A percentile compares a stretch with the other conserved stretches of the same genome.
Evolutionary conservation across 53 echinoderm and acorn worm genomes (phyloP).

Genomic region (Echinarachnius parma): DNA sequence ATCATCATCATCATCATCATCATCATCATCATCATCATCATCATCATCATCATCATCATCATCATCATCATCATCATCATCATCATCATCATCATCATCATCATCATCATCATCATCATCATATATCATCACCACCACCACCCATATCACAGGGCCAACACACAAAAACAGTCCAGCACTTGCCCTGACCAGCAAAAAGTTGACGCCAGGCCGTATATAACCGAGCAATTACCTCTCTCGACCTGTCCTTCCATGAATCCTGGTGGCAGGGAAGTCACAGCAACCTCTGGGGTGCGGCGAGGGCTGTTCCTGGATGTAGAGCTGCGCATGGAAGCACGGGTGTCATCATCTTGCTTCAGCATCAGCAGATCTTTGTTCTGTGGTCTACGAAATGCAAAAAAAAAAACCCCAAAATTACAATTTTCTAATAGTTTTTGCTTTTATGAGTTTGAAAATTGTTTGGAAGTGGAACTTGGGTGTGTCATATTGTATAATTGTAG

Average conservation of each 20-base stretch:
- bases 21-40: constrained; percentile 37
- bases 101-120: constrained; percentile 45
- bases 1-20: constrained; percentile 46
- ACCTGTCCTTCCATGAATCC: constrained; percentile 80
- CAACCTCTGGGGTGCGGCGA: constrained; percentile 76
- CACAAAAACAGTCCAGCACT: no score
- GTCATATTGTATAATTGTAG: no score
- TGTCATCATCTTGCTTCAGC: not conserved
- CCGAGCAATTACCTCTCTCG: constrained; percentile 57
- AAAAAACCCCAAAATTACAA: not conserved
- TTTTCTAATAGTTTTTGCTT: no score
- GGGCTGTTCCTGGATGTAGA: constrained; percentile 72
- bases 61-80: constrained; percentile 26
- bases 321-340: constrained; percentile 11
- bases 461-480: no score
- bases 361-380: constrained; percentile 22
- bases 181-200: no score
- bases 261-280: constrained; percentile 80
- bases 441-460: no score
- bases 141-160: no score
- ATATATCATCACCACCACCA: no score
- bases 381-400: not conserved
- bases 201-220: no score
- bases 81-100: constrained; percentile 43
- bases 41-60: constrained; percentile 32